Conservation (phyloP, 2,888 invertebrate genomes). For the Conchocele bisecta region DNA sequence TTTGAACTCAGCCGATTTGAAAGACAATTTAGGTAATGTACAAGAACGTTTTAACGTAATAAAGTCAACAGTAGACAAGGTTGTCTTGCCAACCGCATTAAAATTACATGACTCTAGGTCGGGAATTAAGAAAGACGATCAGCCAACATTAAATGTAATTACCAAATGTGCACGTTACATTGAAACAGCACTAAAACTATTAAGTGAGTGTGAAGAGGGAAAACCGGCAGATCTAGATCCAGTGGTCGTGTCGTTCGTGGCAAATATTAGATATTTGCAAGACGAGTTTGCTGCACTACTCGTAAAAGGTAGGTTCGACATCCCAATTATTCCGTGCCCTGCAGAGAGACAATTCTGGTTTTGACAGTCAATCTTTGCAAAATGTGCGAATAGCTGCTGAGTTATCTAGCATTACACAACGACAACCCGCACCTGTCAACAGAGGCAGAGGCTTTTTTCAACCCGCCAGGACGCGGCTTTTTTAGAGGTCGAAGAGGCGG, state of each 20-base stretch:
- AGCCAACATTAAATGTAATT: conserved; percentile 5
- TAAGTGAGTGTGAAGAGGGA: not conserved
- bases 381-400: conserved; percentile 2
- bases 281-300: conserved; percentile 2
- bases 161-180: conserved; percentile 3
- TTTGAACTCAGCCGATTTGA: too few species aligned
- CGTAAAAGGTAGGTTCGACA: not conserved
- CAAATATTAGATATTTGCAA: conserved; percentile 5
- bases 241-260: not conserved
- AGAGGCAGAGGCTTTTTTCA: too few species aligned
- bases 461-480: too few species aligned
- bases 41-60: conserved; percentile 7
- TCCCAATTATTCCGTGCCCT: conserved; percentile 3
- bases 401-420: not conserved
- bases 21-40: too few species aligned
- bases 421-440: not conserved
- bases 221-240: not conserved
- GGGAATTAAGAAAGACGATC: not conserved
- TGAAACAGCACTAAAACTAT: conserved; percentile 9
- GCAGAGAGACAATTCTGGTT: conserved; percentile 7
- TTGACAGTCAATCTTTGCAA: not conserved
- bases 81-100: not conserved
- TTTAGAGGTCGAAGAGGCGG: too few species aligned
- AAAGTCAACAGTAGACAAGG: conserved; percentile 3
- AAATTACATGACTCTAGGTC: conserved; percentile 5